These are phyloP conservation scores for Dreissena rostriformis DNA, from an alignment of 1,140 invertebrate species.

Conservation along the genomic window DNA sequence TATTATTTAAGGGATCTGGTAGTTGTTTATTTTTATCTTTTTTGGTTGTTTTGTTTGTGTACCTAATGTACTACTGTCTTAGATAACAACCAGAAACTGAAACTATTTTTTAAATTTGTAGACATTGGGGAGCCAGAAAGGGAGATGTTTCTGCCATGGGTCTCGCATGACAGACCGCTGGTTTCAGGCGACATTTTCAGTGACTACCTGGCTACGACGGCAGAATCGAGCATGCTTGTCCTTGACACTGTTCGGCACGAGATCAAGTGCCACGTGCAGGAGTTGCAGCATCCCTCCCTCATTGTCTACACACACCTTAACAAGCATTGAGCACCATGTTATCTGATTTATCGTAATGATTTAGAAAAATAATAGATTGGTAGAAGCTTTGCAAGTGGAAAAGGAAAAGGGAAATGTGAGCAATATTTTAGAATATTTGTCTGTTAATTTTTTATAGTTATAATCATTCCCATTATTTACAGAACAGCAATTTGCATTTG, in stretches of 20 bases:
- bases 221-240: slow-evolving; percentile 88
- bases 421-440: too few relatives aligned
- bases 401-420: too few relatives aligned
- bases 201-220: slow-evolving; percentile 89
- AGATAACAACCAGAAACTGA: not conserved
- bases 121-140: slow-evolving; percentile 65
- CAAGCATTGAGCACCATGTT: not conserved
- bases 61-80: not conserved
- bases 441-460: too few relatives aligned
- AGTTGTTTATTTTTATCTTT: not conserved
- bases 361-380: too few relatives aligned
- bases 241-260: slow-evolving; percentile 88
- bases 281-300: slow-evolving; percentile 62
- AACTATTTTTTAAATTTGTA: slow-evolving; percentile 49
- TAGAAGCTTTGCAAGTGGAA: too few relatives aligned
- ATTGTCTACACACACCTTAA: slow-evolving; percentile 39
- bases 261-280: slow-evolving; percentile 87
- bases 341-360: too few relatives aligned
- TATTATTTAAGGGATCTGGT: not conserved
- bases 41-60: not conserved
- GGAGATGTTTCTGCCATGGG: slow-evolving; percentile 83
- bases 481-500: too few relatives aligned
- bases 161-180: slow-evolving; percentile 87
- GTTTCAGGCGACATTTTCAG: slow-evolving; percentile 88
- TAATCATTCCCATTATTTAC: too few relatives aligned